phyloP scores from a whole-genome alignment of 2,797 vertebrate genomes.

The Hydrocynus forskahlii region DNA sequence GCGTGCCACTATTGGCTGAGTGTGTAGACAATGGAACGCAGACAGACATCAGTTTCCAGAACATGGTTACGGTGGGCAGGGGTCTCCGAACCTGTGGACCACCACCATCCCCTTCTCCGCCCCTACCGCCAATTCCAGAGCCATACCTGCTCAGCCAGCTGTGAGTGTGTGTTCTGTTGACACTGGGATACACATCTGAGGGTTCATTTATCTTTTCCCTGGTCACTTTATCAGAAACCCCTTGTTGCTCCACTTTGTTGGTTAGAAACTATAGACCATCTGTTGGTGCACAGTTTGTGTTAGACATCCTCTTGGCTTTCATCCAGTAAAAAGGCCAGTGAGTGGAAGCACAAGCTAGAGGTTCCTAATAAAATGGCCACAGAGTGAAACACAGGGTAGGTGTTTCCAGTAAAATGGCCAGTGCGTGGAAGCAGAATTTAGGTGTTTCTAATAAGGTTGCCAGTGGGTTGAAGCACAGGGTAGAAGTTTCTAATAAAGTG shows the following conservation, averaged over 20 bases:
- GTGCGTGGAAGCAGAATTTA: neutral
- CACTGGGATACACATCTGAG: too few species aligned
- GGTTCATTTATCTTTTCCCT: too few species aligned
- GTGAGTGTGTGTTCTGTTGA: conserved; percentile 27
- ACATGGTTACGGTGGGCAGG: conserved; percentile 85
- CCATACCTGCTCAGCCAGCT: conserved; percentile 44
- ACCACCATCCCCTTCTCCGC: conserved; percentile 65
- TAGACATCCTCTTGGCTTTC: neutral
- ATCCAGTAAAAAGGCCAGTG: too few species aligned
- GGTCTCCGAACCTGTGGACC: conserved; percentile 78
- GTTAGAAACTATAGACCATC: too few species aligned
- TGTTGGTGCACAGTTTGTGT: neutral
- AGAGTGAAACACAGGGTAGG: too few species aligned
- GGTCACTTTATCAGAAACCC: neutral
- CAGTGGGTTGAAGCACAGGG: too few species aligned
- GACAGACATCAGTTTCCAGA: conserved; percentile 92
- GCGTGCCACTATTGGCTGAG: conserved; percentile 66
- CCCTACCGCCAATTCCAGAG: conserved; percentile 54
- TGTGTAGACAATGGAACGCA: conserved; percentile 90
- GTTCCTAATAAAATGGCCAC: too few species aligned
- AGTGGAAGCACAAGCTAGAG: too few species aligned
- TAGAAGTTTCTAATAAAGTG: neutral
- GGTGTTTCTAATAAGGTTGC: neutral
- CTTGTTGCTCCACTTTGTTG: neutral
- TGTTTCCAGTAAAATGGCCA: neutral